Conservation (phyloP, 1,140 invertebrate genomes). For the Contarinia nasturtii region DNA sequence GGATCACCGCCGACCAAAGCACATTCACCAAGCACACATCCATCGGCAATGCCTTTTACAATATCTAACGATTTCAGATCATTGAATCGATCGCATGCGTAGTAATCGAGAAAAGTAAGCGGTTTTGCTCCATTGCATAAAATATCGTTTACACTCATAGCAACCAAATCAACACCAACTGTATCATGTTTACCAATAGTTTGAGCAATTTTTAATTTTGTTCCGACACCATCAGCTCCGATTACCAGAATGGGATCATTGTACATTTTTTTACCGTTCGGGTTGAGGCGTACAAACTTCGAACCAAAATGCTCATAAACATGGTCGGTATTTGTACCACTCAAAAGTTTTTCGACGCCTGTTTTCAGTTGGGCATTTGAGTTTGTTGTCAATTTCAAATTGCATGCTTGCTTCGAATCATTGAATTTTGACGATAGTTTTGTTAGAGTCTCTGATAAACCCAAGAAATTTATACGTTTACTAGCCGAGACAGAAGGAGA, state of each 20-base stretch:
- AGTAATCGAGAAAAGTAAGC: slow-evolving; percentile 90
- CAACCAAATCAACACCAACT: slow-evolving; percentile 88
- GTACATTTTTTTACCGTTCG: slow-evolving; percentile 20
- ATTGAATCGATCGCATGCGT: slow-evolving; percentile 69
- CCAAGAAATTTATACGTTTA: no score
- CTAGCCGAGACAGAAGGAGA: no score
- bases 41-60: slow-evolving; percentile 64
- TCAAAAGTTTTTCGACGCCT: no score
- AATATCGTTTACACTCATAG: slow-evolving; percentile 99
- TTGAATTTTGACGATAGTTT: no score
- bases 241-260: slow-evolving; percentile 77
- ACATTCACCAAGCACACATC: slow-evolving; percentile 64
- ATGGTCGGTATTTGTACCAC: no score
- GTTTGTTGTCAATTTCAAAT: no score
- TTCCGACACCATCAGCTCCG: slow-evolving; percentile 92
- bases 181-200: slow-evolving; percentile 52
- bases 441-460: no score
- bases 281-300: background rate
- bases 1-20: slow-evolving; percentile 88
- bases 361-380: no score
- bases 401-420: no score
- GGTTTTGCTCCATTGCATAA: slow-evolving; percentile 87
- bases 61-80: slow-evolving; percentile 49
- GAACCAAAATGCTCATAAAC: no score
- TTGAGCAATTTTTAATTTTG: slow-evolving; percentile 87